A percentile compares a stretch with the other conserved stretches of the same genome.
Evolutionary conservation across 2,797 vertebrate genomes (phyloP).

Genomic region (Tenualosa thibaudeaui): DNA sequence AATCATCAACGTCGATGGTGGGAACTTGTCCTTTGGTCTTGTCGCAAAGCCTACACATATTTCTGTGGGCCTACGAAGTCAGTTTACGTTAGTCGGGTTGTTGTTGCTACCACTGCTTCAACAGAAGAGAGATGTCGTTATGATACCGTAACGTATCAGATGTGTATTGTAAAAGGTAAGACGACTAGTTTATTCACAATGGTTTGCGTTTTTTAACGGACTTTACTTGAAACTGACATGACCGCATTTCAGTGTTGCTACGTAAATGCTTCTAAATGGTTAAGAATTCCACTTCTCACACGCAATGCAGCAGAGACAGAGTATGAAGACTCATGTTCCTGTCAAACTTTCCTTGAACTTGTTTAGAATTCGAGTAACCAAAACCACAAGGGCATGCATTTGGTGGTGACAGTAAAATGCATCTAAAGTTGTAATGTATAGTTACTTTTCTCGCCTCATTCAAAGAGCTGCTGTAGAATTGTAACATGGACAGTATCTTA

Average conservation of each 20-base stretch:
- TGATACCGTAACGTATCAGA: not conserved
- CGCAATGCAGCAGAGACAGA: not conserved
- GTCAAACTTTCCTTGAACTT: slow-evolving; percentile 4
- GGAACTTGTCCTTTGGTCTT: not conserved
- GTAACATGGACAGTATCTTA: not conserved
- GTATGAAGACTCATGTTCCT: not conserved
- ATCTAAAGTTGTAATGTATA: not conserved
- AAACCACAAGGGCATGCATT: not conserved
- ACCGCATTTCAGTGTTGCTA: not conserved
- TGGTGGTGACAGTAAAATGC: not conserved
- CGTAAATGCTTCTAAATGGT: not conserved
- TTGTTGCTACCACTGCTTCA: not conserved
- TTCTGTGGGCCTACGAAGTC: slow-evolving; percentile 16
- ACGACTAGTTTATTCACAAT: not conserved
- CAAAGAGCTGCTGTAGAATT: not conserved
- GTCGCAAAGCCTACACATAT: slow-evolving; percentile 20
- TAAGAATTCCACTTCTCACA: not conserved
- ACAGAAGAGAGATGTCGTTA: not conserved
- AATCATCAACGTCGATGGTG: slow-evolving; percentile 27
- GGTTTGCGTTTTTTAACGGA: not conserved
- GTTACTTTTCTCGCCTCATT: not conserved
- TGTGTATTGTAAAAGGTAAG: not conserved
- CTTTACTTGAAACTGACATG: not conserved
- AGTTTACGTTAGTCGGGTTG: slow-evolving; percentile 10
- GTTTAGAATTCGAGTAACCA: not conserved